phyloP scores from a whole-genome alignment of 2,888 invertebrate species.

The Sesamia inferens region DNA sequence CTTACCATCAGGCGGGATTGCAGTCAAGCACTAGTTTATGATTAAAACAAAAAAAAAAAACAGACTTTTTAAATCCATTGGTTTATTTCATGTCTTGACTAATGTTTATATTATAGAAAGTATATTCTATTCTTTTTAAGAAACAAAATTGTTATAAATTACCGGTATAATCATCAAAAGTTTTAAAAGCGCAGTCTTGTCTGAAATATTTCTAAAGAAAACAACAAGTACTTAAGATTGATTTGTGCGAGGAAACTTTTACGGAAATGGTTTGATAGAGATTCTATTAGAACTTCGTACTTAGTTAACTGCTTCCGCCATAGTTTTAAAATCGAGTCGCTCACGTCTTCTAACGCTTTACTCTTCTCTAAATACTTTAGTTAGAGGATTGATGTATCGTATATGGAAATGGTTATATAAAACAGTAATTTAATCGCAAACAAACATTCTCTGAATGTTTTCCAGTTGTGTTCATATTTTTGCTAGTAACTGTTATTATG shows the following conservation, averaged over 20 bases:
- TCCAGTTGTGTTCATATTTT: background rate
- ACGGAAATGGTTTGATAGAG: constrained; percentile 38
- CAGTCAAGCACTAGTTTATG: too few relatives aligned
- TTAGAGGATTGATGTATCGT: background rate
- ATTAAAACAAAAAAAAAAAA: too few relatives aligned
- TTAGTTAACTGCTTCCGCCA: constrained; percentile 21
- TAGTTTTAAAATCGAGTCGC: constrained; percentile 46
- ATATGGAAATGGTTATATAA: background rate
- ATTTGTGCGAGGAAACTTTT: constrained; percentile 40
- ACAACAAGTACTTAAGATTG: constrained; percentile 29
- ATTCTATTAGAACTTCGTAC: constrained; percentile 49
- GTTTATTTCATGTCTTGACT: too few relatives aligned
- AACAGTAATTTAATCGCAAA: background rate
- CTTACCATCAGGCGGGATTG: too few relatives aligned
- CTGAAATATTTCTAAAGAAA: constrained; percentile 9
- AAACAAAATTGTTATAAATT: background rate
- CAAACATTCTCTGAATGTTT: background rate
- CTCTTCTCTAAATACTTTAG: constrained; percentile 6
- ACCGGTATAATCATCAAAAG: background rate
- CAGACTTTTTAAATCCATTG: too few relatives aligned
- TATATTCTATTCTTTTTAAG: background rate
- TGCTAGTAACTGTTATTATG: background rate
- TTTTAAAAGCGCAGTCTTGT: background rate
- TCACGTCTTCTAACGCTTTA: constrained; percentile 34
- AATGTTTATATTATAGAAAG: too few relatives aligned